Conservation (phyloP, 2,888 invertebrate genomes). For the Drosophila incognita region DNA sequence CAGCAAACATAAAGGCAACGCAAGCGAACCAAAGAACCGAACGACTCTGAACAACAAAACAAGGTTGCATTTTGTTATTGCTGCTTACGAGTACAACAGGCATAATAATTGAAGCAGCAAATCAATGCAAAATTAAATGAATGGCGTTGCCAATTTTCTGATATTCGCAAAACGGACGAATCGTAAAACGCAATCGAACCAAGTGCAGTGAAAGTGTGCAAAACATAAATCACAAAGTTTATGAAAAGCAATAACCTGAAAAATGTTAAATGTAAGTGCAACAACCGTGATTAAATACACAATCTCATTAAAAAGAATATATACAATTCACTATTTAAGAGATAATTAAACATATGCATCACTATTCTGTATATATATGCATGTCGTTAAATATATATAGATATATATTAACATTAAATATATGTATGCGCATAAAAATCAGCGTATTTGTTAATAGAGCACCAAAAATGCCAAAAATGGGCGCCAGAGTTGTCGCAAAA, state of each 20-base stretch:
- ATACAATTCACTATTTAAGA: background rate
- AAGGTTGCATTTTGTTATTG: slow-evolving; percentile 33
- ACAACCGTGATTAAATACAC: slow-evolving; percentile 7
- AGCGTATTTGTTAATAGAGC: slow-evolving; percentile 51
- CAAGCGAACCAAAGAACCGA: slow-evolving; percentile 12
- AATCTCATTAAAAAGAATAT: slow-evolving; percentile 6
- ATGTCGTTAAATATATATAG: slow-evolving; percentile 38
- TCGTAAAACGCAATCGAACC: slow-evolving; percentile 57
- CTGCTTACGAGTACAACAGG: background rate
- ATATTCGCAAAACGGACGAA: slow-evolving; percentile 54
- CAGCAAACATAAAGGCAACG: slow-evolving; percentile 26
- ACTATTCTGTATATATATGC: slow-evolving; percentile 12
- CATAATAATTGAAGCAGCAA: slow-evolving; percentile 19
- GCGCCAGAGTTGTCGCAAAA: slow-evolving; percentile 70
- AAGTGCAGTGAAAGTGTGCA: slow-evolving; percentile 70
- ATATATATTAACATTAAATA: slow-evolving; percentile 51
- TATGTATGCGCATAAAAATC: slow-evolving; percentile 63
- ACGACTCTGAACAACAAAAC: slow-evolving; percentile 22
- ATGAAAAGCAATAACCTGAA: slow-evolving; percentile 42
- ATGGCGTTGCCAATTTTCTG: slow-evolving; percentile 58
- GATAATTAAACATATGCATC: slow-evolving; percentile 14
- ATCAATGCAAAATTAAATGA: slow-evolving; percentile 40
- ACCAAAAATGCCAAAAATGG: slow-evolving; percentile 73
- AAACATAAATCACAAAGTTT: slow-evolving; percentile 45
- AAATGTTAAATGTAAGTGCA: slow-evolving; percentile 57